Evolutionary conservation across 2,113 vertebrate species (phyloP), one percentile per base, ranked within the genome.

Genomic region (Brachionichthys hirsutus): DNA sequence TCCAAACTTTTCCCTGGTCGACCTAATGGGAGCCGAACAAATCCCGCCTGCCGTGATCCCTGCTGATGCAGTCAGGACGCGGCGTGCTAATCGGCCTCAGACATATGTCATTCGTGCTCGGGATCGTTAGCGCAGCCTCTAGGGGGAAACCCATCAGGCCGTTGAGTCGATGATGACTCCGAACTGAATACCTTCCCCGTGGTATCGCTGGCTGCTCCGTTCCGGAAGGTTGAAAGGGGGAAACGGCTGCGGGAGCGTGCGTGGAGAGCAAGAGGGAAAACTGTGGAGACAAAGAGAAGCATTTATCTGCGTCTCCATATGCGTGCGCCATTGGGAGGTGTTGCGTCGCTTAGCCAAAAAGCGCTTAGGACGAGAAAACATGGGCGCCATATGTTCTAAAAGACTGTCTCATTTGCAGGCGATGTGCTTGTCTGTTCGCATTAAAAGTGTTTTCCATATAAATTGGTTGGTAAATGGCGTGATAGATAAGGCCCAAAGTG

Each of bases 51-150:
- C 81, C 79, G 51, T 71, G 78, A 87, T 83, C 75, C 85, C 71
- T 41, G 59, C 66, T 80, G 83, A 82, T 84, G 60, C 45, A 56
- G 77, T 72, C 70, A 71, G 78, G 65, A 76, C 63, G 56, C 22
- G 14, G 7, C 35, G 12, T 65, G 49, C 48, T 79, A 81, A 82
- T 85, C 81, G 62, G 64, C 75, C 70, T 67, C 60, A 64, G 70
- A 82, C 84, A 75, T 77, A 77, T 90, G 88, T 85, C 80, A 82
- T 80, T 82, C 54, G 74, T 70, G 71, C 77, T 78, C 73, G 80
- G 85, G 83, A 90, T 77, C 77, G 68, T 77, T 84, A 83, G 60
- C 22, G 36, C 49, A 50, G 70, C 77, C 59, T 81, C 67, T 50
- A 42, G 78, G 65, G 70, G 70, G 66, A 40, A 52, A 65, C 67